These are phyloP conservation scores for Sprattus sprattus DNA, from an alignment of 2,113 vertebrate species.

Conservation along the genomic window DNA sequence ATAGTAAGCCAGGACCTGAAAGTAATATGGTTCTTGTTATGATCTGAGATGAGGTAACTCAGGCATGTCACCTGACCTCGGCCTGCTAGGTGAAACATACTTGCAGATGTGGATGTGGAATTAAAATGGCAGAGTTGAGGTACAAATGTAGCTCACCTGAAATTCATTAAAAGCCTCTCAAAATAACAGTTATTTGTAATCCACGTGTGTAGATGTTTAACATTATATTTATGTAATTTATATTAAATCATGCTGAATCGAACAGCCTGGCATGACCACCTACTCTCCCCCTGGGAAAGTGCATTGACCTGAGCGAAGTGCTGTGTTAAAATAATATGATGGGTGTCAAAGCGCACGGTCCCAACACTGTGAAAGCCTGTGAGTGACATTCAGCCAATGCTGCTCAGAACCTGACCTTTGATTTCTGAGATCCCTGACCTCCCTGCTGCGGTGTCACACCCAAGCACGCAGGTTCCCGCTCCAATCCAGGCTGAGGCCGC, in stretches of 20 bases:
- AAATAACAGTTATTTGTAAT: neutral
- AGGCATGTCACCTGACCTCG: neutral
- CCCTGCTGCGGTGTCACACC: constrained; percentile 70
- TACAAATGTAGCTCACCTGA: neutral
- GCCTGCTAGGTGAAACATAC: neutral
- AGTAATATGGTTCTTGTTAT: neutral
- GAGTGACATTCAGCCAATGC: neutral
- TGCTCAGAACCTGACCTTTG: neutral
- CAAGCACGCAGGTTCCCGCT: constrained; percentile 72
- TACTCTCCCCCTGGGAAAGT: neutral
- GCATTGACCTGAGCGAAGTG: neutral
- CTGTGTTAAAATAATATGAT: constrained; percentile 3
- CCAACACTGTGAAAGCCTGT: neutral
- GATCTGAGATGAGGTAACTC: neutral
- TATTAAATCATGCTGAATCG: neutral
- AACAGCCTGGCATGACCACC: neutral
- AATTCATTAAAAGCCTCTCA: too few species aligned
- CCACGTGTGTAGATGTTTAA: neutral
- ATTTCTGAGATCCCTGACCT: neutral
- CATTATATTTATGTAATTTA: neutral
- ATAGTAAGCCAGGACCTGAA: neutral
- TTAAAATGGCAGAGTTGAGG: neutral
- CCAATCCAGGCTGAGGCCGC: constrained; percentile 71
- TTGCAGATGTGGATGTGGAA: neutral
- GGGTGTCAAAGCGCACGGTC: neutral